Evolutionary conservation across 2,888 invertebrate species (phyloP).

Genomic region (Celastrina argiolus): DNA sequence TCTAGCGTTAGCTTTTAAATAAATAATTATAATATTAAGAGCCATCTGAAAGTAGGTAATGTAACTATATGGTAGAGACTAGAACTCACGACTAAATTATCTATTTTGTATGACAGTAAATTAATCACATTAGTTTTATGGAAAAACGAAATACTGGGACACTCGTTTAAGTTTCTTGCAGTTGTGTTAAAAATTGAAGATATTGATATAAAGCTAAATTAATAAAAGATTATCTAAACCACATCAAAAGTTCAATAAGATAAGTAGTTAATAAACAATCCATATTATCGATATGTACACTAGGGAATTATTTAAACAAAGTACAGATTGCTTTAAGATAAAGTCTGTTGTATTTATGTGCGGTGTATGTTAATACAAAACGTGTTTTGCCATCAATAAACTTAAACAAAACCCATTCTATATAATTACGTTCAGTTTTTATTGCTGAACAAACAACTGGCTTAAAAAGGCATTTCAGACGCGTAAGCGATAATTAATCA

Average conservation of each 20-base stretch:
- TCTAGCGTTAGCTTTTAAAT: neutral
- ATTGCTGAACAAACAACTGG: conserved; percentile 20
- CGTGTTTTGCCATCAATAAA: conserved; percentile 19
- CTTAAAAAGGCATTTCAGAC: conserved; percentile 18
- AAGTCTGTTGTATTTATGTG: conserved; percentile 1
- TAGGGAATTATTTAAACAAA: conserved; percentile 8
- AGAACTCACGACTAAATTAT: no score
- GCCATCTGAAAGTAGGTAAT: no score
- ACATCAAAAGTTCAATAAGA: neutral
- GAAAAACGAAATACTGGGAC: no score
- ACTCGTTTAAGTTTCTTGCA: no score
- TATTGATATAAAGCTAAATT: no score
- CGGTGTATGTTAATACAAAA: conserved; percentile 12
- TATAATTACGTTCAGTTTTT: conserved; percentile 19
- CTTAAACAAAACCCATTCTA: conserved; percentile 11
- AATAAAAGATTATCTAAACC: no score
- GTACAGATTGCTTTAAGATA: conserved; percentile 2
- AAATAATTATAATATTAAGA: no score
- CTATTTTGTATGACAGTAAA: no score
- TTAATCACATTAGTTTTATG: no score
- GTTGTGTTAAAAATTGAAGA: no score
- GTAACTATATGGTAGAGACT: no score
- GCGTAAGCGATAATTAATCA: conserved; percentile 52
- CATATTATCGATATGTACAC: neutral
- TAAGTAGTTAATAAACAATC: neutral